A percentile compares a stretch with the other conserved stretches of the same genome.
phyloP scores from a whole-genome alignment of 1,140 invertebrate genomes.

The Zaprionus ghesquierei region DNA sequence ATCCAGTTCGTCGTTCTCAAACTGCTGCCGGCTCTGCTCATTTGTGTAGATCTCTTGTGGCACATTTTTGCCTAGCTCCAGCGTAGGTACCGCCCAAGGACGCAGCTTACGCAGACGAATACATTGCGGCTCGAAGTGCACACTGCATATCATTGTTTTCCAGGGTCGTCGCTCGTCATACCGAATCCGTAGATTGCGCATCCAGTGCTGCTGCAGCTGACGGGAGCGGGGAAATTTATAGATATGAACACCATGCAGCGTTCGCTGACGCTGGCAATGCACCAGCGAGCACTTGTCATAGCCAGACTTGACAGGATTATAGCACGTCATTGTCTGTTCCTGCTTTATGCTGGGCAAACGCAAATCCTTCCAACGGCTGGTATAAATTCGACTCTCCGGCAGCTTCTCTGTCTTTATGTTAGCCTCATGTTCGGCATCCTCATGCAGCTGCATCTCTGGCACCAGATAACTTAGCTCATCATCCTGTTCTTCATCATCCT shows the following conservation, averaged over 20 bases:
- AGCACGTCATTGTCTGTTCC: conserved; percentile 20
- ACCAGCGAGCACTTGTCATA: conserved; percentile 64
- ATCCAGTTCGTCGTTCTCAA: conserved; percentile 19
- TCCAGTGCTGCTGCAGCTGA: conserved; percentile 60
- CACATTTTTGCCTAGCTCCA: conserved; percentile 64
- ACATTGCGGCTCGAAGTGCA: conserved; percentile 61
- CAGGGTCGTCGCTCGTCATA: conserved; percentile 64
- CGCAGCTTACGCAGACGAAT: conserved; percentile 55
- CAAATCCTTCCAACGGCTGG: conserved; percentile 31
- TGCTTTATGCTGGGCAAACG: conserved; percentile 36
- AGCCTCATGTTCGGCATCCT: conserved; percentile 14
- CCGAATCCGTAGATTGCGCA: conserved; percentile 61
- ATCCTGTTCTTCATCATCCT: not conserved
- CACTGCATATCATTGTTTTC: conserved; percentile 73
- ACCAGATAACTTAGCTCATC: conserved; percentile 20
- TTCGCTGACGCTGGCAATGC: conserved; percentile 64
- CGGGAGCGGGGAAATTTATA: conserved; percentile 62
- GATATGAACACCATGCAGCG: conserved; percentile 61
- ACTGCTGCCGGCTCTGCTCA: conserved; percentile 47
- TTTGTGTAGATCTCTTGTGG: conserved; percentile 50
- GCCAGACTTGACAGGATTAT: conserved; percentile 62
- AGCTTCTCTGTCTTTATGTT: not conserved
- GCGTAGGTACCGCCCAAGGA: conserved; percentile 65
- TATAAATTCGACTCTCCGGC: not conserved
- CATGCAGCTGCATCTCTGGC: conserved; percentile 47